Evolutionary conservation across 2,888 invertebrate genomes (phyloP), one percentile per base, ranked within the genome.

Genomic region (Epinotia bilunana): DNA sequence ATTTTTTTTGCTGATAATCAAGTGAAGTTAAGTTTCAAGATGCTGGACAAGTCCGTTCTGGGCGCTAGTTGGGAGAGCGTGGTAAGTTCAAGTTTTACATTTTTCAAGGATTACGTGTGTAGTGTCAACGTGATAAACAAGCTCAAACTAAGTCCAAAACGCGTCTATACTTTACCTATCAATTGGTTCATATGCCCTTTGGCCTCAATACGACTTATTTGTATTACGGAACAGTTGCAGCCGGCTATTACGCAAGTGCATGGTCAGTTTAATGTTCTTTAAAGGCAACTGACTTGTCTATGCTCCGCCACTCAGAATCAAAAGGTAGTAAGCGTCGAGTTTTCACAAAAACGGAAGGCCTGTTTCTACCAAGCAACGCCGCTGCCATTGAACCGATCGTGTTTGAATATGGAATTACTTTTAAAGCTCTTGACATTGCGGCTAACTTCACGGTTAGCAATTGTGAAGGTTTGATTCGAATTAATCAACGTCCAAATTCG

Each of bases 21-120:
- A 82, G 74, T 74, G 74, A 74, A 70, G 74, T 71, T 64, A 60
- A 71, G 74, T 74, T 70, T 63, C 80, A 88, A 84, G 60, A 94
- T 93, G 93, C 88, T 94, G 93, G 94, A 94, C 89, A 92, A 90
- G 83, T 87, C 88, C 68, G 86, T 90, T 78, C 78, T 93, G 79
- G 93, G 94, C 77, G 92, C 91, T 83, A 94, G 94, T 87, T 93
- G 92, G 94, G 94, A 94, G 84, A 94, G 93, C 82, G 92, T 94
- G 89, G 93, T 94, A 87, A 91, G 94, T 92, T 80, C 16, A 53
- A 76, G 65, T 67, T 46, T 49, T 9, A 43, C n/a, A 39, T 71
- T 72, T 55, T 39, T 16, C 53, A 61, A 49, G 53, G 49, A 70
- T 70, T 64, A 33, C 68, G 57, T 74, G 68, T 74, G 61, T 72